phyloP scores from a whole-genome alignment of 2,888 invertebrate species.

The Napeogenes sylphis region DNA sequence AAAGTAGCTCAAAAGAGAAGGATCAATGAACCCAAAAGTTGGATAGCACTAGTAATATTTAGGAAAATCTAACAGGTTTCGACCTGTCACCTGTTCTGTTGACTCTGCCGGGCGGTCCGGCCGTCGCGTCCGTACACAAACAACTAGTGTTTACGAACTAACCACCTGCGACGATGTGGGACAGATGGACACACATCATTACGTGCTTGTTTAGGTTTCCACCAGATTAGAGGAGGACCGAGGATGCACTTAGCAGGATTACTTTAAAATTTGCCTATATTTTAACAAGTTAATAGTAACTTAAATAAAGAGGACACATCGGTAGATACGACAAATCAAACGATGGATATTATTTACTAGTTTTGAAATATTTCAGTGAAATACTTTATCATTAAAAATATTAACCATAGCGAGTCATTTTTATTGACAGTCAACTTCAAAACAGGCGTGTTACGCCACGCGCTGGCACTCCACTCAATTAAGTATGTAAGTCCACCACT shows the following conservation, averaged over 20 bases:
- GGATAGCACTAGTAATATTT: too few relatives aligned
- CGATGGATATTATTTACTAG: neutral
- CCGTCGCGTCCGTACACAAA: slow-evolving; percentile 41
- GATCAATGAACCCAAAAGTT: too few relatives aligned
- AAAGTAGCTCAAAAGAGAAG: too few relatives aligned
- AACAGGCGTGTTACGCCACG: slow-evolving; percentile 20
- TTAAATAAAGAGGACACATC: neutral
- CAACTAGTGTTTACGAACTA: slow-evolving; percentile 47
- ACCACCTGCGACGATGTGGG: slow-evolving; percentile 51
- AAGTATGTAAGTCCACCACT: slow-evolving; percentile 27
- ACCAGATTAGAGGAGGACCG: slow-evolving; percentile 11
- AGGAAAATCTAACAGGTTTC: slow-evolving; percentile 20
- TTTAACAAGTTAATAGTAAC: neutral
- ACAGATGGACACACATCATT: slow-evolving; percentile 16
- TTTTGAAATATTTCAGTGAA: neutral
- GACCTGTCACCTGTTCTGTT: slow-evolving; percentile 32
- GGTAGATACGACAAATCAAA: too few relatives aligned
- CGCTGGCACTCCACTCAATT: slow-evolving; percentile 30
- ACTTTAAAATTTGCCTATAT: neutral
- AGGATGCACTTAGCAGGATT: neutral
- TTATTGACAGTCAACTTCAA: slow-evolving; percentile 19
- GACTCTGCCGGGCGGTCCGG: slow-evolving; percentile 36
- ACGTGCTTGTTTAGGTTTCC: slow-evolving; percentile 14
- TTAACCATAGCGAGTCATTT: slow-evolving; percentile 6
- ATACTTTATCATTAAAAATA: slow-evolving; percentile 1